Base-by-base conservation (phyloP, 2,888 invertebrate genomes). In the Neoascia interrupta region DNA sequence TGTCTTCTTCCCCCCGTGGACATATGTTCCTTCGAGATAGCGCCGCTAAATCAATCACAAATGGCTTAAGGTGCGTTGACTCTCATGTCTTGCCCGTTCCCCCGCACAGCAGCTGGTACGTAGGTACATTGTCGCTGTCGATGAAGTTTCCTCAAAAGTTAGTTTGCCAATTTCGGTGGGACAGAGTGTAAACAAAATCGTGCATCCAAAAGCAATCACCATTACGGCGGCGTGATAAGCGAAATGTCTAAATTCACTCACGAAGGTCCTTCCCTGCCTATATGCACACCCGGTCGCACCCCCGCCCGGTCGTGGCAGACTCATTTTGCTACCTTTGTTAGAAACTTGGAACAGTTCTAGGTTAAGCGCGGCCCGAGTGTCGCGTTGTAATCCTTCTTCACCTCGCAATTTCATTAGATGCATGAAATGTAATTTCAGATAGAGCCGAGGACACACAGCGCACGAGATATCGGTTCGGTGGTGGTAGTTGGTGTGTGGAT, bases 401-500 rank as follows among this genome's bases (percentile, higher is more conserved):
- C 63, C 72, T n/a, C n/a, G n/a, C n/a, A n/a, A 72, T 76, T 72
- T 76, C 76, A 76, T 76, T 76, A 76, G 72, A 72, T 70, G 72
- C 64, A 60, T 60, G 76, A 76, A 76, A 76, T 66, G 76, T 76
- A 72, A 76, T 72, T 76, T 76, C 39, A 76, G 76, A 76, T 76
- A 76, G 76, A 64, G 15, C 34, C 69, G 47, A 75, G 61, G 47
- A 75, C 68, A 75, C 54, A 69, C 49, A 43, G 61, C 51, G 23
- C 36, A 43, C 5, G 13, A 56, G 69, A 63, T 75, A n/a, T n/a
- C n/a, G n/a, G n/a, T n/a, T n/a, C n/a, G n/a, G n/a, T n/a, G n/a
- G n/a, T n/a, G n/a, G n/a, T n/a, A n/a, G n/a, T n/a, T n/a, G n/a
- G n/a, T n/a, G n/a, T n/a, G n/a, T n/a, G n/a, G n/a, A n/a, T n/a